Evolutionary conservation across 2,888 invertebrate species (phyloP).

Genomic region (Apamea anceps): DNA sequence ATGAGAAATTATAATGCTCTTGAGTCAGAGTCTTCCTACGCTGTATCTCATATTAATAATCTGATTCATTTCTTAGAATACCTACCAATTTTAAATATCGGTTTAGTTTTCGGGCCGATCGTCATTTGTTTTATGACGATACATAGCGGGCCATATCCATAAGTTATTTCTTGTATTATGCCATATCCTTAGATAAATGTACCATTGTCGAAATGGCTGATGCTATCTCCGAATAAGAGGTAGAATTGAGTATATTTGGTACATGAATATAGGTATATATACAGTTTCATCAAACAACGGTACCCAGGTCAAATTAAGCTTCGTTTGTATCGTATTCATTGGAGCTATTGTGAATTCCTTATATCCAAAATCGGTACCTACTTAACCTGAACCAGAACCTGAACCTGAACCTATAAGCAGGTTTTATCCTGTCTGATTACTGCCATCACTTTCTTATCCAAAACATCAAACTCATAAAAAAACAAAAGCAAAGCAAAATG

Average conservation of each 20-base stretch:
- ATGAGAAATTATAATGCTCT: slow-evolving; percentile 27
- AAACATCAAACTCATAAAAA: background rate
- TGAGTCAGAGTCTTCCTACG: slow-evolving; percentile 55
- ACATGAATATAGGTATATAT: slow-evolving; percentile 2
- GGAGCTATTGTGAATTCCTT: too few relatives aligned
- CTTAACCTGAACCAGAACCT: background rate
- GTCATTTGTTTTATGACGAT: slow-evolving; percentile 27
- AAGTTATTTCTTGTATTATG: background rate
- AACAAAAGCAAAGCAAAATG: background rate
- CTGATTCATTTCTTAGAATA: slow-evolving; percentile 44
- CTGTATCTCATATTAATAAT: slow-evolving; percentile 3
- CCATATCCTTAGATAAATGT: slow-evolving; percentile 14
- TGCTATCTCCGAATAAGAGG: slow-evolving; percentile 7
- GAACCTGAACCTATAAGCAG: background rate
- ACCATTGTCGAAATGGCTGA: slow-evolving; percentile 27
- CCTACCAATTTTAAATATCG: slow-evolving; percentile 1
- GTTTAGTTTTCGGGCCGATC: slow-evolving; percentile 20
- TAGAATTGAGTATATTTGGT: background rate
- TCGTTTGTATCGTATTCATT: background rate
- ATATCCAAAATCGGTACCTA: background rate
- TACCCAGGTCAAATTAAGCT: background rate
- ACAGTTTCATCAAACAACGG: background rate
- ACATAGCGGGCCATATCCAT: background rate
- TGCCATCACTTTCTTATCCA: background rate
- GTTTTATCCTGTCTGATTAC: background rate